Evolutionary conservation across 2,113 vertebrate species (phyloP).

Genomic region (Planiliza haematocheilus): DNA sequence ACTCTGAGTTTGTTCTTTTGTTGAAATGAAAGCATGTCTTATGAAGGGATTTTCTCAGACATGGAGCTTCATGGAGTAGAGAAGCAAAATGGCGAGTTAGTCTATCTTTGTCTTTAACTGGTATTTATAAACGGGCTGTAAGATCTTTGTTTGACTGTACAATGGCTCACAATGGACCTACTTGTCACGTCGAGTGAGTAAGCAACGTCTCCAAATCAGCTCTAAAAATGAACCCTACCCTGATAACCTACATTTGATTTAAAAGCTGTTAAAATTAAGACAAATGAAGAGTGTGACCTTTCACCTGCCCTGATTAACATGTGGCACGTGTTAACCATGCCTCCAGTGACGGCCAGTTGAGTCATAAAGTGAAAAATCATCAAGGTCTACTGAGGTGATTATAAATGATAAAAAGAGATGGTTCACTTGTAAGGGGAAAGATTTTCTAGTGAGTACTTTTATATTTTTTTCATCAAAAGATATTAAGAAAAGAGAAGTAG

Average conservation of each 20-base stretch:
- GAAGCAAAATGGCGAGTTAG: too few relatives aligned
- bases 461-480: background rate
- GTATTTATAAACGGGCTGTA: too few relatives aligned
- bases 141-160: too few relatives aligned
- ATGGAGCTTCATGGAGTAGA: too few relatives aligned
- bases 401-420: background rate
- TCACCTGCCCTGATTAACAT: background rate
- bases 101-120: too few relatives aligned
- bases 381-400: background rate
- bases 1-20: too few relatives aligned
- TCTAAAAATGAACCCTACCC: too few relatives aligned
- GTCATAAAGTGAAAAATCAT: background rate
- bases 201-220: too few relatives aligned
- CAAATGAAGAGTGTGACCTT: background rate
- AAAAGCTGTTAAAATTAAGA: background rate
- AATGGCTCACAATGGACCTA: too few relatives aligned
- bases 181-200: too few relatives aligned
- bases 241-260: background rate
- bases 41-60: too few relatives aligned
- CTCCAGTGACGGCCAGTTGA: background rate
- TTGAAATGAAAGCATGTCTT: too few relatives aligned
- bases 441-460: background rate
- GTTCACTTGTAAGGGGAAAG: background rate
- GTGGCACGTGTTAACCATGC: background rate
- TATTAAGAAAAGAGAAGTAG: background rate